Base-by-base conservation (phyloP, 2,113 vertebrate genomes). In the Lichenostomus cassidix region DNA sequence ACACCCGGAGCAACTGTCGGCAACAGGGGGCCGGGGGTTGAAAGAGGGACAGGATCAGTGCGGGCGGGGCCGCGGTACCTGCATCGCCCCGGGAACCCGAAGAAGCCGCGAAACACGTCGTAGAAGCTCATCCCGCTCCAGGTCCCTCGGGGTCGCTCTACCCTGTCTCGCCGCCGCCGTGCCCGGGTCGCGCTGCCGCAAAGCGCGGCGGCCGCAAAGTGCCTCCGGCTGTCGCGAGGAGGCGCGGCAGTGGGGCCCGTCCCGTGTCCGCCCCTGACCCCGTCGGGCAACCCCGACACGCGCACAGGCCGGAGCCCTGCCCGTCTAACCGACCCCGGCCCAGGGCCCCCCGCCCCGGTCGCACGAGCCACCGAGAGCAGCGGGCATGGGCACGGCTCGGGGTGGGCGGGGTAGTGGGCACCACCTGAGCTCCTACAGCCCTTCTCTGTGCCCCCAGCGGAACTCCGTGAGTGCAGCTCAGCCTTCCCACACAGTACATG, bases 391-490 rank as follows among this genome's bases (percentile, higher is more conserved):
- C 24, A 27, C 19, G 18, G 46, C 46, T 46, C 46, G 46, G 46
- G 46, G 27, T 11, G 39, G 39, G 39, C 39, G 11, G 39, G 39
- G 39, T 39, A 39, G 10, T 39, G 39, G 39, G 39, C 23, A 12
- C 28, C 11, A 0, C 2, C 6, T 1, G 31, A 3, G 17, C 29
- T 19, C 42, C 42, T 8, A 0, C 50, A 15, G 31, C 47, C 47
- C 11, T 18, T 5, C 35, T 9, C 11, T 15, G 21, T 4, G 22
- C 5, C 24, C 24, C 1, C 7, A 1, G 11, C 65, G 4, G 25
- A 9, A 35, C 68, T 28, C 59, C 19, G 0, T 2, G 21, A 9
- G 27, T 6, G 6, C 19, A 1, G 0, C 13, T 13, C 15, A 1
- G 23, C 25, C 18, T 27, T 15, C 16, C 42, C 2, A 3, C 46